Conservation (phyloP, 2,113 vertebrate genomes). For the Nymphicus hollandicus region DNA sequence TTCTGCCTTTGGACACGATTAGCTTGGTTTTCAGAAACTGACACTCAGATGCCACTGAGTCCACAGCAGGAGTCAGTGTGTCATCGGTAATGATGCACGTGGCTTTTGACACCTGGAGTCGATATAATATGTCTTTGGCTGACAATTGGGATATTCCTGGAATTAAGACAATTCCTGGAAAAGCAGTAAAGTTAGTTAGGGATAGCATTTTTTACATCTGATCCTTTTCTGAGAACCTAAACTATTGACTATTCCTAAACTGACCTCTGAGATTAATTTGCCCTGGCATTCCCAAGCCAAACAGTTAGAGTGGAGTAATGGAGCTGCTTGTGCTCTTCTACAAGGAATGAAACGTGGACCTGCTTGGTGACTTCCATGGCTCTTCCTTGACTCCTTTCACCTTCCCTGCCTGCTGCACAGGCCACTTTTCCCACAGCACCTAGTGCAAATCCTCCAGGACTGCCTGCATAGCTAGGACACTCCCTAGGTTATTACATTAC, state of each 20-base stretch:
- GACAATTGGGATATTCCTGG: conserved; percentile 80
- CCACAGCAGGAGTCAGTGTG: conserved; percentile 68
- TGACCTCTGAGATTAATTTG: not conserved
- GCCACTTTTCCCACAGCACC: not conserved
- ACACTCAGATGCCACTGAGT: conserved; percentile 70
- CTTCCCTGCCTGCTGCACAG: not conserved
- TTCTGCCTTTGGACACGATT: conserved; percentile 67
- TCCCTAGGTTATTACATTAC: not conserved
- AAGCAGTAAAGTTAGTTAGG: not conserved
- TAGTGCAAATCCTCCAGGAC: not conserved
- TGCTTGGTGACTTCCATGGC: not conserved
- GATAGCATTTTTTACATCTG: not conserved
- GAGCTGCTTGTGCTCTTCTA: not conserved
- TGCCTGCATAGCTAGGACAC: not conserved
- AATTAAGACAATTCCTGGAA: conserved; percentile 74
- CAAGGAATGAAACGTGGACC: not conserved
- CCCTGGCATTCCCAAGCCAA: not conserved
- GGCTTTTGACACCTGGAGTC: conserved; percentile 76
- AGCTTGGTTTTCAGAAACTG: conserved; percentile 75
- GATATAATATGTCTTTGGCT: conserved; percentile 78
- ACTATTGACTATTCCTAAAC: not conserved
- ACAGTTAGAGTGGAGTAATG: not conserved
- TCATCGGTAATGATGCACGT: conserved; percentile 75
- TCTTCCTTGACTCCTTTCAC: not conserved
- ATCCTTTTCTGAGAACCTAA: not conserved